A percentile compares a stretch with the other conserved stretches of the same genome.
Evolutionary conservation across 1,140 invertebrate genomes (phyloP).

Genomic region (Bombus confusus): DNA sequence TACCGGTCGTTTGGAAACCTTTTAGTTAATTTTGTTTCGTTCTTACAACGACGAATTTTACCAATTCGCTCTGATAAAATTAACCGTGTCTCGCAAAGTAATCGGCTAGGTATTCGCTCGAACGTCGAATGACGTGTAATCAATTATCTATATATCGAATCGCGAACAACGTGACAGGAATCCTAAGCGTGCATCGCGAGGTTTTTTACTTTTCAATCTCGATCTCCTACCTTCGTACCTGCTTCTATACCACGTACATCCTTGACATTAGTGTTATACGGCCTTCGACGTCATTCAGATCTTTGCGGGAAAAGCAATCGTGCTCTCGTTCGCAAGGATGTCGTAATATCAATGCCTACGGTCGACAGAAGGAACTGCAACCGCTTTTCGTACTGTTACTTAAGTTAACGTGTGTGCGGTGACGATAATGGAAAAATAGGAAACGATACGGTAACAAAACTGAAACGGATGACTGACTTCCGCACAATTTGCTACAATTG

Average conservation of each 20-base stretch:
- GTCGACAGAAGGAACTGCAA: background rate
- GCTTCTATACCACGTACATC: background rate
- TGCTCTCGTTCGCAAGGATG: constrained; percentile 3
- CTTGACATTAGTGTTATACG: constrained; percentile 54
- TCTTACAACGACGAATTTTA: background rate
- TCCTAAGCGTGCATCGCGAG: constrained; percentile 24
- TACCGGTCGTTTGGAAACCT: rapidly evolving
- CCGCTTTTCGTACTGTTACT: background rate
- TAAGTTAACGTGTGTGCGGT: background rate
- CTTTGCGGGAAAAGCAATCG: constrained; percentile 34
- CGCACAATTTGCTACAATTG: background rate
- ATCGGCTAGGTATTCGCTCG: constrained; percentile 40
- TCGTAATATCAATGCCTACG: constrained; percentile 2
- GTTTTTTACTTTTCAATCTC: constrained; percentile 20
- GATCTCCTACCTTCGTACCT: background rate
- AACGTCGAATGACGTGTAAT: constrained; percentile 26
- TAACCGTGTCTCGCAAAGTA: background rate
- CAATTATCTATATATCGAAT: constrained; percentile 18
- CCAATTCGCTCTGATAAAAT: background rate
- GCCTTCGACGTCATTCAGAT: constrained; percentile 47
- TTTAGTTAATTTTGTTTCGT: background rate
- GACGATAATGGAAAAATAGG: background rate
- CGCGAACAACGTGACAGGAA: constrained; percentile 42
- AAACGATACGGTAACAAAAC: background rate
- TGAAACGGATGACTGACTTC: background rate